Conservation (phyloP, 2,797 vertebrate species). For the Hoplostethus mediterraneus region DNA sequence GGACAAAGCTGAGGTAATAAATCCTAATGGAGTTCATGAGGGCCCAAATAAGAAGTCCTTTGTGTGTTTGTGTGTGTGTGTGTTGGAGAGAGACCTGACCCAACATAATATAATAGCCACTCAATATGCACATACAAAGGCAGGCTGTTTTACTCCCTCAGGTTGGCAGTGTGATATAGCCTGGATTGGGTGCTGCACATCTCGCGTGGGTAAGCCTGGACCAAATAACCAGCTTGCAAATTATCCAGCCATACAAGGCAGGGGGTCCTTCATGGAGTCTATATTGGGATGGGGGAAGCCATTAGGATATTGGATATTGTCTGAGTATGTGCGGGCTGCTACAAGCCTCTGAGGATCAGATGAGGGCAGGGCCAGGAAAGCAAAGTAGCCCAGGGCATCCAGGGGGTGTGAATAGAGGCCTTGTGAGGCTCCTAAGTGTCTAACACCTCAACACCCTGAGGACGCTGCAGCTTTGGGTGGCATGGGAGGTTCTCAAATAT, state of each 20-base stretch:
- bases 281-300: background rate
- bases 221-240: slow-evolving; percentile 20
- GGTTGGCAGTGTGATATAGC: slow-evolving; percentile 45
- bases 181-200: slow-evolving; percentile 15
- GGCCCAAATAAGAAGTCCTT: slow-evolving; percentile 74
- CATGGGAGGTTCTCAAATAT: slow-evolving; percentile 8
- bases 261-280: slow-evolving; percentile 6
- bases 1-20: slow-evolving; percentile 73
- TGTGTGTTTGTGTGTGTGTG: slow-evolving; percentile 57
- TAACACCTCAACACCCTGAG: slow-evolving; percentile 5
- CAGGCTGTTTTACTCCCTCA: slow-evolving; percentile 51
- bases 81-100: slow-evolving; percentile 44
- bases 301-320: slow-evolving; percentile 33
- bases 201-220: slow-evolving; percentile 3
- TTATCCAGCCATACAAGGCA: slow-evolving; percentile 2
- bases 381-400: slow-evolving; percentile 1
- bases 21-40: slow-evolving; percentile 77
- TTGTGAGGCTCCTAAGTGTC: slow-evolving; percentile 10
- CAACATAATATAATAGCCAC: slow-evolving; percentile 43
- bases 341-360: slow-evolving; percentile 14
- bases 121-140: slow-evolving; percentile 43
- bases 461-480: background rate
- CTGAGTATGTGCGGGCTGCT: slow-evolving; percentile 10
- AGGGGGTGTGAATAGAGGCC: slow-evolving; percentile 9
- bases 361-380: slow-evolving; percentile 5